These are phyloP conservation scores for Cloeon dipterum DNA, from an alignment of 2,888 invertebrate species.

Conservation along the genomic window DNA sequence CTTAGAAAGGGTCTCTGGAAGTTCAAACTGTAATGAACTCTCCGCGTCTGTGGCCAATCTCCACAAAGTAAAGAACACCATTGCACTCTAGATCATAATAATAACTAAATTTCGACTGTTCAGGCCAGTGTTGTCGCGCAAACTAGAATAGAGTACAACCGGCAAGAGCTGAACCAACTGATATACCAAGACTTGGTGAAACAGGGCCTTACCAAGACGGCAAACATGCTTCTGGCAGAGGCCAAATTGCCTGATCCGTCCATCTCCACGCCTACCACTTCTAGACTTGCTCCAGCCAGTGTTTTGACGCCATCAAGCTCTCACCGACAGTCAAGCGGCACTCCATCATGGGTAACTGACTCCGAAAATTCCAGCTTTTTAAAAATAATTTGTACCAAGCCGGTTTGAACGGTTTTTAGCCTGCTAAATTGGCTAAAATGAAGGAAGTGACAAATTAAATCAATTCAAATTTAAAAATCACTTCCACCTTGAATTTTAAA, in stretches of 20 bases:
- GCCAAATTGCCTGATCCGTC: conserved; percentile 27
- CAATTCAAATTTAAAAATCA: too few species aligned
- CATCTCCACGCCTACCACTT: not conserved
- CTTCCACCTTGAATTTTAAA: too few species aligned
- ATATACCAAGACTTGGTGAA: conserved; percentile 69
- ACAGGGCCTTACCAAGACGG: conserved; percentile 51
- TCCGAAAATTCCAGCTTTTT: too few species aligned
- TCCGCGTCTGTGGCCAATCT: conserved; percentile 76
- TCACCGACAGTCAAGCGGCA: too few species aligned
- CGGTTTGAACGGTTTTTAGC: too few species aligned
- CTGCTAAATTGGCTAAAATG: too few species aligned
- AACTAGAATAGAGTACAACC: conserved; percentile 86
- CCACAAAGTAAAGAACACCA: conserved; percentile 40
- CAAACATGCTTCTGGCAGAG: conserved; percentile 49
- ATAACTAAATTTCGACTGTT: conserved; percentile 8
- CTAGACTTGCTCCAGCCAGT: not conserved
- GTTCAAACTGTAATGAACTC: conserved; percentile 48
- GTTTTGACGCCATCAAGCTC: not conserved
- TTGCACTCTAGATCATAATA: not conserved
- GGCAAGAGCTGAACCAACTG: conserved; percentile 74
- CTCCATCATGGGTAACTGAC: too few species aligned
- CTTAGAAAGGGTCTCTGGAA: conserved; percentile 75
- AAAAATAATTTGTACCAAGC: too few species aligned
- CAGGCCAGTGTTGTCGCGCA: conserved; percentile 87
- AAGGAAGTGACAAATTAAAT: too few species aligned